Evolutionary conservation across 2,888 invertebrate species (phyloP), one percentile per base, ranked within the genome.

Genomic region (Terebella lapidaria): DNA sequence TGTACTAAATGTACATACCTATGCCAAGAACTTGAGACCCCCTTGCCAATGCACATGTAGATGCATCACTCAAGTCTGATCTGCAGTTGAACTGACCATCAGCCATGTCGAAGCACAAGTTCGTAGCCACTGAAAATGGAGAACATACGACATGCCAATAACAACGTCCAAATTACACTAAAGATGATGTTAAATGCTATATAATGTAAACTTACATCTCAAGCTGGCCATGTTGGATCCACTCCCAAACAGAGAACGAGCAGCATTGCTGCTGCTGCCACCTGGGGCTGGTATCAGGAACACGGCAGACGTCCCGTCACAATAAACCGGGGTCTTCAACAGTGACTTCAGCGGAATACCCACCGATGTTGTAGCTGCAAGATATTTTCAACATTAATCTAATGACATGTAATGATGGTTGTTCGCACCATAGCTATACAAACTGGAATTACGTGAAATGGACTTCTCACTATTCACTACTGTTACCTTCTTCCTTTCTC

Each of bases 201-300:
- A n/a, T n/a, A n/a, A 10, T 22, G 22, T 20, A 18, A 15, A 51
- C 73, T 73, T 65, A 78, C 79, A 70, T 68, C 78, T 68, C 2
- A 77, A 63, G 55, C 71, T 69, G 5, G 75, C 71, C 2, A 77
- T 65, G 56, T 73, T 69, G 27, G 73, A 69, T 5, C 73, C 73
- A 53, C 74, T 74, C 1, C 78, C 78, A 70, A 78, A 78, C 65
- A 78, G 71, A 4, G 77, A 76, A 5, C 78, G 61, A 0, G 76
- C 70, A 2, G 75, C 66, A 27, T 69, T 70, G 22, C 69, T 69
- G 3, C 67, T 68, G 10, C 64, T 68, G 10, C 70, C 67, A 10
- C 75, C 75, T 20, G 73, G 67, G 18, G 72, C 62, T 3, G 75
- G 67, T 3, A 72, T 72, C 52, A 79, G 65, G 35, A 78, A 49